A percentile compares a stretch with the other conserved stretches of the same genome.
Evolutionary conservation across 2,888 invertebrate species (phyloP).

Genomic region (Frankliniella fusca): DNA sequence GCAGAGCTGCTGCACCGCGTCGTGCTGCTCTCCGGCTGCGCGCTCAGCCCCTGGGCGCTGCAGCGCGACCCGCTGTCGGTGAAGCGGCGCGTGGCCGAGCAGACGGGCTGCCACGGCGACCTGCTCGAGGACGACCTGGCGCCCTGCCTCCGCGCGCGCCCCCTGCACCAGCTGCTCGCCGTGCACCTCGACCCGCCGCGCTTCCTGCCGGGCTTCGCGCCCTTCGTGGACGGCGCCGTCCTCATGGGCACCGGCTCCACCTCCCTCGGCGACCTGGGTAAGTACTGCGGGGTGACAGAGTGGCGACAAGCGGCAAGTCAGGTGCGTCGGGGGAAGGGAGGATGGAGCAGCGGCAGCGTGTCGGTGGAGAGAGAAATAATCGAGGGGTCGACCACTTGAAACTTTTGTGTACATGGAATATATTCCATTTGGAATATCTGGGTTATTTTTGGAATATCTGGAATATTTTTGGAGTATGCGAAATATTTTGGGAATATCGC

Average conservation of each 20-base stretch:
- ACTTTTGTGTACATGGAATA: too few relatives aligned
- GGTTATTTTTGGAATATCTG: too few relatives aligned
- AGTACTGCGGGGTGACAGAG: not conserved
- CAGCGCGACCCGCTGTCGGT: slow-evolving; percentile 77
- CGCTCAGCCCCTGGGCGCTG: slow-evolving; percentile 86
- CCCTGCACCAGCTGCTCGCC: slow-evolving; percentile 67
- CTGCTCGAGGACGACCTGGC: slow-evolving; percentile 76
- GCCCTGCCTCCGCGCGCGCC: slow-evolving; percentile 74
- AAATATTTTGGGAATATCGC: too few relatives aligned
- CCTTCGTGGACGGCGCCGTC: slow-evolving; percentile 87
- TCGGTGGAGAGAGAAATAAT: too few relatives aligned
- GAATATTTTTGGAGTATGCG: too few relatives aligned
- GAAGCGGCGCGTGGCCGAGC: slow-evolving; percentile 74
- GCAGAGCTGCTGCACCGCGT: slow-evolving; percentile 82
- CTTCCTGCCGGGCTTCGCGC: slow-evolving; percentile 87
- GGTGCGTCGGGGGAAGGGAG: too few relatives aligned
- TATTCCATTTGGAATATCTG: too few relatives aligned
- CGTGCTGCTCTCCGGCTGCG: slow-evolving; percentile 84
- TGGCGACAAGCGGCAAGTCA: too few relatives aligned
- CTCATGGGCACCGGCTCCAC: slow-evolving; percentile 46
- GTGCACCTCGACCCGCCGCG: slow-evolving; percentile 74
- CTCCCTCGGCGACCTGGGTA: slow-evolving; percentile 27
- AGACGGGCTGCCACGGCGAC: slow-evolving; percentile 79
- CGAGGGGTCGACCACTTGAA: too few relatives aligned
- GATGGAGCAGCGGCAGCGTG: too few relatives aligned